Percentiles rank a stretch among this genome's conserved stretches.
Evolutionary conservation across 2,888 invertebrate species (phyloP).

Genomic region (Plebejus argus): DNA sequence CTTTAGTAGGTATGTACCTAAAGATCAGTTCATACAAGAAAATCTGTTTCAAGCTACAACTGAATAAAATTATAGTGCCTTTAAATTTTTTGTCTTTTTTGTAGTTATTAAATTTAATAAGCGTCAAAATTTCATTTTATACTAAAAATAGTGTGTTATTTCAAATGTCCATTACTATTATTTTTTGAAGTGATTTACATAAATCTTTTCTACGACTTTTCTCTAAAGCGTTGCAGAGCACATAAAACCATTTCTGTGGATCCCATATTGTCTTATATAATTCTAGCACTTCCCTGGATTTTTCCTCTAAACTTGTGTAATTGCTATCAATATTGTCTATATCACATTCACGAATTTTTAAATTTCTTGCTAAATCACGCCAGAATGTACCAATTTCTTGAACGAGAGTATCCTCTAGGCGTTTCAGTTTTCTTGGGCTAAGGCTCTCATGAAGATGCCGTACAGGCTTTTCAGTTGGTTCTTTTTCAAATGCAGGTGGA

Average conservation of each 20-base stretch:
- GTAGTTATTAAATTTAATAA: too few species aligned
- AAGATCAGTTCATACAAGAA: background rate
- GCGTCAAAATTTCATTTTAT: too few species aligned
- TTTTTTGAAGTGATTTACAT: slow-evolving; percentile 57
- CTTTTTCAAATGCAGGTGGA: slow-evolving; percentile 37
- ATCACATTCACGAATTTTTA: slow-evolving; percentile 59
- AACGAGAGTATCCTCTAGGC: slow-evolving; percentile 57
- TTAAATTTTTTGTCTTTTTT: background rate
- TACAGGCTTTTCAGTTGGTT: slow-evolving; percentile 41
- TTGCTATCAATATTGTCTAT: slow-evolving; percentile 64
- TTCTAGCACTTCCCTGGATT: slow-evolving; percentile 57
- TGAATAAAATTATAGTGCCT: background rate
- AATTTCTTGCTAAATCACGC: slow-evolving; percentile 64
- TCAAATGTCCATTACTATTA: slow-evolving; percentile 66
- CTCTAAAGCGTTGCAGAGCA: slow-evolving; percentile 66
- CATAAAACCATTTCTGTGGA: slow-evolving; percentile 64
- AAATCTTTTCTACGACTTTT: slow-evolving; percentile 61
- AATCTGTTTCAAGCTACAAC: background rate
- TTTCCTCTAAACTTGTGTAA: slow-evolving; percentile 48
- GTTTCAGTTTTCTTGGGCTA: slow-evolving; percentile 54
- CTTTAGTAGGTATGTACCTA: background rate
- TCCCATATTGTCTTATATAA: slow-evolving; percentile 49
- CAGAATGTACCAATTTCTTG: slow-evolving; percentile 65
- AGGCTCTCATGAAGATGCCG: slow-evolving; percentile 49
- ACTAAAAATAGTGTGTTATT: background rate